Evolutionary conservation across 2,113 vertebrate genomes (phyloP).

Genomic region (Ictalurus furcatus): DNA sequence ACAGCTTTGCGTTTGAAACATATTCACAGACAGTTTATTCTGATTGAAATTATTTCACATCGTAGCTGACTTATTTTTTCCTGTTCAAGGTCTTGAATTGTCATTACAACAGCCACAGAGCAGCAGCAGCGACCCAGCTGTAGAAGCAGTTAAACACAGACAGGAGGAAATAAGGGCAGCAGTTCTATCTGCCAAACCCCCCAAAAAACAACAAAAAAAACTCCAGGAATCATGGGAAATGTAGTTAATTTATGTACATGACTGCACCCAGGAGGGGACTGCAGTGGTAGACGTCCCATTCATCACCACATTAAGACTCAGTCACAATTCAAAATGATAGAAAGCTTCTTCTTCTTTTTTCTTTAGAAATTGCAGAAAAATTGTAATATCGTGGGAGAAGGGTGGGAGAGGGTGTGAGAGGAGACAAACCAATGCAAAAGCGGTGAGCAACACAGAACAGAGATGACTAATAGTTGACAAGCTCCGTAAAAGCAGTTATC

Average conservation of each 20-base stretch:
- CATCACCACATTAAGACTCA: slow-evolving; percentile 58
- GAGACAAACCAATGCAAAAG: slow-evolving; percentile 43
- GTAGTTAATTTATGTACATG: slow-evolving; percentile 58
- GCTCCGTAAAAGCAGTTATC: slow-evolving; percentile 10
- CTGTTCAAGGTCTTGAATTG: slow-evolving; percentile 71
- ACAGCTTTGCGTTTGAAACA: slow-evolving; percentile 75
- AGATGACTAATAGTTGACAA: slow-evolving; percentile 46
- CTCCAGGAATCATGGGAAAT: slow-evolving; percentile 62
- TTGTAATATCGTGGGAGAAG: slow-evolving; percentile 31
- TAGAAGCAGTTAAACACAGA: slow-evolving; percentile 83
- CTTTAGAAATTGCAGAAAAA: slow-evolving; percentile 43
- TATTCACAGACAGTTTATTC: slow-evolving; percentile 98
- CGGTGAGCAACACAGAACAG: slow-evolving; percentile 64
- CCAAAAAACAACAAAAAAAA: slow-evolving; percentile 48
- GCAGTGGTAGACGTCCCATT: slow-evolving; percentile 43
- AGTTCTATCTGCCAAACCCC: slow-evolving; percentile 54
- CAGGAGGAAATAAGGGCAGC: slow-evolving; percentile 61
- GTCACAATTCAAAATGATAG: slow-evolving; percentile 55
- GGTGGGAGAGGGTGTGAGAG: slow-evolving; percentile 15
- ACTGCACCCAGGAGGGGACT: slow-evolving; percentile 41
- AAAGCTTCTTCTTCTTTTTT: slow-evolving; percentile 53
- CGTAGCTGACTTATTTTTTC: slow-evolving; percentile 78
- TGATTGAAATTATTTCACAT: slow-evolving; percentile 98
- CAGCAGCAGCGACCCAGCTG: slow-evolving; percentile 82
- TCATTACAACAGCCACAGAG: slow-evolving; percentile 91